Evolutionary conservation across 2,888 invertebrate species (phyloP).

Genomic region (Napeogenes inachia): DNA sequence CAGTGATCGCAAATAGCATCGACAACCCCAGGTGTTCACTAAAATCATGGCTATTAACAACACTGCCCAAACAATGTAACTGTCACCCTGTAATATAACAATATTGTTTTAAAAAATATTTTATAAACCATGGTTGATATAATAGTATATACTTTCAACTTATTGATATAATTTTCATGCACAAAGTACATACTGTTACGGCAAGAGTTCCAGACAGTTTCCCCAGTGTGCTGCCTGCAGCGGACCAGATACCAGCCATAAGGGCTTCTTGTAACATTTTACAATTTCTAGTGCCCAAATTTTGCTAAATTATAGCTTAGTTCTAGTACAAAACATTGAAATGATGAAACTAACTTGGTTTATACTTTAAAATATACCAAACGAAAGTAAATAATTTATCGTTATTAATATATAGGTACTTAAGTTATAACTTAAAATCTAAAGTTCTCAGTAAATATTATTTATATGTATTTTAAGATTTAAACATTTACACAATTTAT

Average conservation of each 20-base stretch:
- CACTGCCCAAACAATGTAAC: slow-evolving; percentile 53
- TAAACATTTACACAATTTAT: no score
- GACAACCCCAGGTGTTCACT: slow-evolving; percentile 79
- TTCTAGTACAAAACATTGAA: no score
- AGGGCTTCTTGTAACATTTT: slow-evolving; percentile 71
- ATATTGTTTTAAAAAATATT: neutral
- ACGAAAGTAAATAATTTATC: no score
- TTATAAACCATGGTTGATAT: neutral
- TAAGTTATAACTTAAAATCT: no score
- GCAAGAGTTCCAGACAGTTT: slow-evolving; percentile 76
- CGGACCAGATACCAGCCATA: slow-evolving; percentile 79
- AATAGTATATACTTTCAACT: slow-evolving; percentile 5
- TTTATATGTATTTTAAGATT: no score
- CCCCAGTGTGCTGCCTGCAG: slow-evolving; percentile 80
- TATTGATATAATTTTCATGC: neutral
- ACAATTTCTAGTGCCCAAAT: neutral
- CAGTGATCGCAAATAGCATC: slow-evolving; percentile 80
- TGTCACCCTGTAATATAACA: slow-evolving; percentile 48
- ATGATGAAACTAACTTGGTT: no score
- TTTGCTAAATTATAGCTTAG: neutral
- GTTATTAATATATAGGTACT: no score
- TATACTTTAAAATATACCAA: no score
- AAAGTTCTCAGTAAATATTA: no score
- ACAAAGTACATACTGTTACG: slow-evolving; percentile 51
- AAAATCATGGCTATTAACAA: slow-evolving; percentile 73